Evolutionary conservation across 1,140 invertebrate genomes (phyloP).

Genomic region (Hyphantria cunea): DNA sequence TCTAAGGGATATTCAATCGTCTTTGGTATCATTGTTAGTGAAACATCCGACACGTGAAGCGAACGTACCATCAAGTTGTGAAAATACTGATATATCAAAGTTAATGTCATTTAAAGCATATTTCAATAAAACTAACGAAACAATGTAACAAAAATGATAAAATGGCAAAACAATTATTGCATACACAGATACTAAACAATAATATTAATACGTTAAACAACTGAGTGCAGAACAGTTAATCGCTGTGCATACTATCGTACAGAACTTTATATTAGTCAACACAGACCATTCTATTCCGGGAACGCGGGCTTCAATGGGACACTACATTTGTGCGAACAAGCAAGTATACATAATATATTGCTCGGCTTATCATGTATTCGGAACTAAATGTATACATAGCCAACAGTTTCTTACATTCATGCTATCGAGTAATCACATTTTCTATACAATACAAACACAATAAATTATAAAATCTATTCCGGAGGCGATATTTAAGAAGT

Average conservation of each 20-base stretch:
- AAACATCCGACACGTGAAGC: conserved; percentile 59
- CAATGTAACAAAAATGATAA: conserved; percentile 42
- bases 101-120: conserved; percentile 76
- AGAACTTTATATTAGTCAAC: conserved; percentile 9
- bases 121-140: conserved; percentile 70
- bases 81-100: conserved; percentile 71
- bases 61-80: conserved; percentile 37
- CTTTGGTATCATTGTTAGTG: conserved; percentile 79
- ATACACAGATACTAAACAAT: conserved; percentile 27
- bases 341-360: background rate
- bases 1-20: conserved; percentile 75
- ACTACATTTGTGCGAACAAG: conserved; percentile 19
- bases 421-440: no score
- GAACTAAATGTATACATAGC: no score
- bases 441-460: no score
- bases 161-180: conserved; percentile 30
- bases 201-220: conserved; percentile 18
- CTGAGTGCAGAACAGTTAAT: conserved; percentile 16
- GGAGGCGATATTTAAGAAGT: no score
- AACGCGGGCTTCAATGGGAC: background rate
- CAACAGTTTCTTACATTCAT: no score
- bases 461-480: no score
- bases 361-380: no score
- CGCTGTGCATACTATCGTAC: conserved; percentile 8
- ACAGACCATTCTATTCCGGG: no score